Conservation (phyloP, 2,113 vertebrate species). For the Otus sunia region DNA sequence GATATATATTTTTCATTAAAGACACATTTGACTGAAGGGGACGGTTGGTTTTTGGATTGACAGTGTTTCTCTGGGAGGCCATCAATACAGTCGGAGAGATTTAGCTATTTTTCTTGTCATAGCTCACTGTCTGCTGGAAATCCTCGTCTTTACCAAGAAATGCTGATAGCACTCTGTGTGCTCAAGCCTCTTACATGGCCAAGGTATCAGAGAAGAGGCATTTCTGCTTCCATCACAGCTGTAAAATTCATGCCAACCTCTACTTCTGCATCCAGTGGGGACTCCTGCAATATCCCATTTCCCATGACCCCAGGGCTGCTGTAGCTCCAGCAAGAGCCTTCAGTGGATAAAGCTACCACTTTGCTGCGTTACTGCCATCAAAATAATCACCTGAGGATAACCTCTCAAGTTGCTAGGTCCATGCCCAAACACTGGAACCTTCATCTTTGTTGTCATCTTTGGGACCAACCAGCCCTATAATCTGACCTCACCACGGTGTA, state of each 20-base stretch:
- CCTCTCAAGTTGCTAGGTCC: background rate
- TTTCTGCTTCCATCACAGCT: background rate
- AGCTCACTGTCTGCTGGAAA: conserved; percentile 39
- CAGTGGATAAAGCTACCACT: background rate
- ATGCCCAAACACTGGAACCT: background rate
- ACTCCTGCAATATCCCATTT: background rate
- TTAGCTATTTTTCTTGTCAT: conserved; percentile 48
- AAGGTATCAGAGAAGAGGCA: background rate
- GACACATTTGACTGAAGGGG: conserved; percentile 63
- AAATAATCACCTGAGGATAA: background rate
- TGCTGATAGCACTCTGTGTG: background rate
- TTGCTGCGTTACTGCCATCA: background rate
- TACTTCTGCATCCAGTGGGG: background rate
- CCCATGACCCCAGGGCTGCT: background rate
- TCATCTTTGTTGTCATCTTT: background rate
- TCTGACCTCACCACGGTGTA: rapidly evolving
- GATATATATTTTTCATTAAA: conserved; percentile 61
- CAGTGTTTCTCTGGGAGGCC: conserved; percentile 28
- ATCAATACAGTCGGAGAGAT: background rate
- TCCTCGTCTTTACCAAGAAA: background rate
- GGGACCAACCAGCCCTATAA: background rate
- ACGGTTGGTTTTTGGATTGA: conserved; percentile 1
- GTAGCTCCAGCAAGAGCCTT: background rate
- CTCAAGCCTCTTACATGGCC: background rate
- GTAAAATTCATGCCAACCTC: background rate